Evolutionary conservation across 1,140 invertebrate genomes (phyloP), one percentile per base, ranked within the genome.

Genomic region (Nilaparvata lugens): DNA sequence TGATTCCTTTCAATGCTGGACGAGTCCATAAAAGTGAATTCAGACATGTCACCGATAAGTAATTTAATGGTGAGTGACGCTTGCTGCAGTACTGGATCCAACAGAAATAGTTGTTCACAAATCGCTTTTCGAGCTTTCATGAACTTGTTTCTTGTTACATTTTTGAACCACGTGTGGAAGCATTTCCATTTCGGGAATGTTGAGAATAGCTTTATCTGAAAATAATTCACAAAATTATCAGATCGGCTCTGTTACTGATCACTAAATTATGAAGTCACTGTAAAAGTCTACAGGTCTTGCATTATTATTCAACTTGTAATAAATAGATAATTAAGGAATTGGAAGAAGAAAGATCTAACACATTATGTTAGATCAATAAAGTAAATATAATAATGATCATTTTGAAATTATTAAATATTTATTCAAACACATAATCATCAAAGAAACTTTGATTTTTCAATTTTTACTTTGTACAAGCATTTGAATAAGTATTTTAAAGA

Each of bases 141-240:
- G 51, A 84, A 80, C 71, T 90, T 92, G 38, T 79, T 79, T 63
- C 79, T 83, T 23, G 81, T 74, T 16, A 92, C 80, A n/a, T 82
- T 84, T 68, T 88, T 88, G 40, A 80, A 76, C 90, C 90, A 93
- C 0, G 86, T 79, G 66, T 84, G 87, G 71, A 92, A 91, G 0
- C 85, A 82, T 72, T 91, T 92, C 89, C 89, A 92, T 53, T 83
- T 79, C 11, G 86, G 79, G 69, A 86, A 92, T 21, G 82, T 71
- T 18, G 76, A 73, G 71, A 93, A 92, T 21, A 83, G 81, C 61
- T 80, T 83, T 43, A 91, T 87, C 81, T 87, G 69, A 65, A 21
- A 58, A 73, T 66, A 56, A 60, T 63, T 61, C 43, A 61, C 28
- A 21, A n/a, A 51, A 51, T 7, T 51, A 51, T 16, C 7, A 7